Base-by-base conservation (phyloP, 2,797 vertebrate species). In the Moxostoma hubbsi region DNA sequence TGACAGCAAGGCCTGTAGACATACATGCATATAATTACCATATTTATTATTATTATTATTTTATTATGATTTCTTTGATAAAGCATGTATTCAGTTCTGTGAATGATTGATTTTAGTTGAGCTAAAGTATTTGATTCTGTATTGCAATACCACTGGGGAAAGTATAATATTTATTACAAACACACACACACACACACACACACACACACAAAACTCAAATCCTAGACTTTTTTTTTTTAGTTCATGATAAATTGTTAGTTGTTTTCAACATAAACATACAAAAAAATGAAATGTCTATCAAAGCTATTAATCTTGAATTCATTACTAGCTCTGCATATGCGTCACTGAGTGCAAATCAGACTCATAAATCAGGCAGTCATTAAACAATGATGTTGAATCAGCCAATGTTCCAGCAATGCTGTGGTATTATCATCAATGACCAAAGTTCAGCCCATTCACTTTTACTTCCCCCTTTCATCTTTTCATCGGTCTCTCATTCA, bases 1-100 rank as follows among this genome's bases (percentile, higher is more conserved):
- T 94, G 55, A 87, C 86, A 0, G 95, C 93, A 62, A 99, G 89
- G 8, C 92, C 98, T 99, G 12, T 8, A 81, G 18, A 80, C 24
- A 82, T 58, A 85, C 61, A 78, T 12, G 66, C 11, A 69, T 18
- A 77, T 4, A 36, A 36, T 36, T 5, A 36, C 36, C 36, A 36
- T 36, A 36, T 36, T 36, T 36, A 36, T 36, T 36, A 36, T 36
- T 36, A 36, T 36, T 36, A 36, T 36, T 36, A 36, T 36, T 36
- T 36, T 36, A 36, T 36, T 36, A 36, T 4, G 36, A 36, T 36
- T 36, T 36, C 2, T 36, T 36, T 36, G 36, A 36, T 36, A 36
- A 36, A 3, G 3, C 36, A 36, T 36, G 36, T 36, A 36, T 36
- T 3, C 36, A 36, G 36, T 36, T 36, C 36, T 36, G 36, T 36